These are phyloP conservation scores for Tapera naevia DNA, from an alignment of 2,797 vertebrate species.

Conservation along the genomic window DNA sequence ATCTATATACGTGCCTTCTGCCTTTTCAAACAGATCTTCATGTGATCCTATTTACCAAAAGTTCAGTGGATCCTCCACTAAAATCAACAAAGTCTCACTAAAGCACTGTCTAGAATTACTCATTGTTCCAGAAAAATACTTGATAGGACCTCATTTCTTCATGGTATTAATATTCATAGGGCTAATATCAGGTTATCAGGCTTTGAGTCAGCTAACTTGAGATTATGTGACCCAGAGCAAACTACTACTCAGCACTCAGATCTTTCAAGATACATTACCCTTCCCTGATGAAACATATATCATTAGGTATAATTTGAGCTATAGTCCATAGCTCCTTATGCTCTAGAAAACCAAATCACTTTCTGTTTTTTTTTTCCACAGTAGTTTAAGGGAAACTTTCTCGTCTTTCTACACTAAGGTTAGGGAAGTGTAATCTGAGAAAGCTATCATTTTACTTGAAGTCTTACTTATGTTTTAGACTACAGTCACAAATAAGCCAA, in stretches of 20 bases:
- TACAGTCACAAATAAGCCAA: background rate
- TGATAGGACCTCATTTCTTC: background rate
- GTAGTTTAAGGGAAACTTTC: conserved; percentile 13
- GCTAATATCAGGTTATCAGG: background rate
- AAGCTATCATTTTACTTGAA: background rate
- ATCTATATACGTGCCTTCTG: background rate
- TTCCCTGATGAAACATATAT: background rate
- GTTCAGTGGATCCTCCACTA: background rate
- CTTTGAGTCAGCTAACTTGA: background rate
- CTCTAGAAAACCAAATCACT: background rate
- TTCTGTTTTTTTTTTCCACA: background rate
- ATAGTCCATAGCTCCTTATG: background rate
- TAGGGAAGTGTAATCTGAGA: background rate
- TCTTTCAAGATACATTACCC: background rate
- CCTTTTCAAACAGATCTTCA: background rate
- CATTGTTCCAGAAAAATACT: background rate
- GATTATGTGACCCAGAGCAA: background rate
- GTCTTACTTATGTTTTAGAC: conserved; percentile 34
- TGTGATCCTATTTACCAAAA: background rate
- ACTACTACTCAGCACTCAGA: background rate
- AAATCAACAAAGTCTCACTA: background rate
- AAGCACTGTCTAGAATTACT: background rate
- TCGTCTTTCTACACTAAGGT: background rate
- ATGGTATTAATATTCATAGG: background rate
- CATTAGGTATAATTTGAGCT: background rate